Evolutionary conservation across 2,888 invertebrate species (phyloP), one percentile per base, ranked within the genome.

Genomic region (Athalia rosae): DNA sequence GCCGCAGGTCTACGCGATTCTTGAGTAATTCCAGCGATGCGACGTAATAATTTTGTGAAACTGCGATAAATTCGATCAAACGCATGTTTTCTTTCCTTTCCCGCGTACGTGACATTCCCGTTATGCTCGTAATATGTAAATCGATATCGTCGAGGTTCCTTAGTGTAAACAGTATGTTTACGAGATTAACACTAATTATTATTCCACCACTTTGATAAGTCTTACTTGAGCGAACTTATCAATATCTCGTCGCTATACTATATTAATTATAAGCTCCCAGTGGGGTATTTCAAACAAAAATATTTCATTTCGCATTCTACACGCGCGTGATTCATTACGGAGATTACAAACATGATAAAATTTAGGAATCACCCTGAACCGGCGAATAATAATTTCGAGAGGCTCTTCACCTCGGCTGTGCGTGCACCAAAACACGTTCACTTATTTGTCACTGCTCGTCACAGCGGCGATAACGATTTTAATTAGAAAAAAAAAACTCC

Each of bases 151-250:
- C 15, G 9, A 58, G 58, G 13, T 45, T 67, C 50, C 28, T 41
- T 11, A 50, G n/a, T 67, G 53, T 41, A 67, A 53, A 67, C 41
- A 71, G n/a, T 71, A 48, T 71, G 71, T 71, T 71, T 71, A 58
- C 71, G 45, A 56, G 71, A 71, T 71, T 58, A 4, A 58, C 58
- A 58, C 13, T 71, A 71, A 71, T 58, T 71, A 45, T 71, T 71
- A 58, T 71, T 56, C 58, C 8, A 43, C 13, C 15, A 71, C 13
- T 13, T 43, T 13, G 45, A 41, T 50, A 50, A 67, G 48, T 67
- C 41, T 9, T 28, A 53, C 41, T 47, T 28, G 4, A 50, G 9
- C 50, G 41, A 53, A 67, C 9, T 67, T 67, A 67, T 67, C 41
- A 11, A 9, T 28, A 48, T n/a, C 50, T 28, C 4, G 6, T n/a